Percentiles rank a stretch among this genome's conserved stretches.
Evolutionary conservation across 2,888 invertebrate species (phyloP).

Genomic region (Sinodicranocentrus sp.): DNA sequence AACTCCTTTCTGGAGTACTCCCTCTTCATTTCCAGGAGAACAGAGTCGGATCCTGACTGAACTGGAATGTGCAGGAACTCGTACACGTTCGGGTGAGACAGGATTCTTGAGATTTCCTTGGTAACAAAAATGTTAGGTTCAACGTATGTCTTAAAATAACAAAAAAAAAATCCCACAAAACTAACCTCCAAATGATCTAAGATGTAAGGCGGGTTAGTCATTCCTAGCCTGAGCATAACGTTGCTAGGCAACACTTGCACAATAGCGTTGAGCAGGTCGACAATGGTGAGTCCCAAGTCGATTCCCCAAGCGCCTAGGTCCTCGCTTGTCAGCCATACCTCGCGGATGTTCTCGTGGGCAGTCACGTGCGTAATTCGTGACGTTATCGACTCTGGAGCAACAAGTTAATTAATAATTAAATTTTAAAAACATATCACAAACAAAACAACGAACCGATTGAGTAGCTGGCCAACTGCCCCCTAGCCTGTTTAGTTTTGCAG

Average conservation of each 20-base stretch:
- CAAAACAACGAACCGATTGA: constrained; percentile 80
- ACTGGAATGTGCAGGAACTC: constrained; percentile 98
- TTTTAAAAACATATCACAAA: neutral
- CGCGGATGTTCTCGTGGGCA: constrained; percentile 91
- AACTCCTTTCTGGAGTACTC: constrained; percentile 96
- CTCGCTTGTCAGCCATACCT: constrained; percentile 98
- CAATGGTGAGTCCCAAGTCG: constrained; percentile 93
- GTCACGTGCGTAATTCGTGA: constrained; percentile 92
- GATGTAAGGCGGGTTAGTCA: constrained; percentile 99
- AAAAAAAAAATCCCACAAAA: no score
- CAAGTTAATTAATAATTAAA: constrained; percentile 32
- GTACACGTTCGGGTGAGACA: constrained; percentile 93
- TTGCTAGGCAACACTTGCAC: constrained; percentile 83
- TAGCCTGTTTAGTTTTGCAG: constrained; percentile 98
- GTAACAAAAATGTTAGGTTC: no score
- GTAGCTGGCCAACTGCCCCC: constrained; percentile 98
- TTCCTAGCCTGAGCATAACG: constrained; percentile 83
- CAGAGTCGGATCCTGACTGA: constrained; percentile 97
- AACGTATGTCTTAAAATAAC: no score
- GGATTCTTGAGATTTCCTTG: constrained; percentile 90
- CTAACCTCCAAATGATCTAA: constrained; percentile 90
- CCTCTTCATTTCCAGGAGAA: constrained; percentile 96
- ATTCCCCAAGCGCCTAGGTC: constrained; percentile 98
- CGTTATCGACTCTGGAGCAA: constrained; percentile 86
- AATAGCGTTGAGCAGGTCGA: constrained; percentile 90